A percentile compares a stretch with the other conserved stretches of the same genome.
These are phyloP conservation scores for Pseudoips prasinana DNA, from an alignment of 2,888 invertebrate species.

Conservation along the genomic window DNA sequence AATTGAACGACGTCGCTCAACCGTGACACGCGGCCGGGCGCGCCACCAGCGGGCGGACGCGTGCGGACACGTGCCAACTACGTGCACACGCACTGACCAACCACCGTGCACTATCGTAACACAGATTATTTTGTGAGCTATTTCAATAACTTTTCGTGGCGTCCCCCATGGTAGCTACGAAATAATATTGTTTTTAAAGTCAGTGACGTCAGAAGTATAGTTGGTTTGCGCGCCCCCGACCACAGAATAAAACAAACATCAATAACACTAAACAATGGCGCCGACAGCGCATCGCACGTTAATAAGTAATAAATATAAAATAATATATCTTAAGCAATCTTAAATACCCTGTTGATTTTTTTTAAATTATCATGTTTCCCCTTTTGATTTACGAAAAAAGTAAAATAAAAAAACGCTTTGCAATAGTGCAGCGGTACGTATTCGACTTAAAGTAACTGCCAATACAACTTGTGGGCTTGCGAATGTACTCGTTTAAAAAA, in stretches of 20 bases:
- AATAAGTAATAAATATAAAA: slow-evolving; percentile 72
- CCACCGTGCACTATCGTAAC: too few species aligned
- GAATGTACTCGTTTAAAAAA: too few species aligned
- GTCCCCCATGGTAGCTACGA: too few species aligned
- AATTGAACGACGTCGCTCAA: slow-evolving; percentile 19
- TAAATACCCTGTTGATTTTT: slow-evolving; percentile 81
- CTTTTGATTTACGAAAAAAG: slow-evolving; percentile 51
- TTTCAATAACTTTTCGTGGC: too few species aligned
- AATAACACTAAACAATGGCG: slow-evolving; percentile 53
- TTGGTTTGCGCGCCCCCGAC: slow-evolving; percentile 15
- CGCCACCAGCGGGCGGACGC: not conserved
- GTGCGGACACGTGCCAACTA: not conserved
- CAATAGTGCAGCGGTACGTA: slow-evolving; percentile 37
- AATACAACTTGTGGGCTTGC: not conserved
- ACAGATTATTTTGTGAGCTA: too few species aligned
- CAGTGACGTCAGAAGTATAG: too few species aligned
- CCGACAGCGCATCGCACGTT: slow-evolving; percentile 43
- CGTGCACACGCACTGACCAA: not conserved
- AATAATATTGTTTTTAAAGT: too few species aligned
- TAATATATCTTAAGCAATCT: slow-evolving; percentile 78
- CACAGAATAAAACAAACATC: slow-evolving; percentile 41
- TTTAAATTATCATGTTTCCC: slow-evolving; percentile 53
- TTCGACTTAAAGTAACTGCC: slow-evolving; percentile 1
- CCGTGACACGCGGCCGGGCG: slow-evolving; percentile 5
- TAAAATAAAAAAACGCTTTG: slow-evolving; percentile 31